Percentiles rank a stretch among this genome's conserved stretches.
Conservation (phyloP, 2,113 vertebrate species). For the Nyctereutes procyonoides region DNA sequence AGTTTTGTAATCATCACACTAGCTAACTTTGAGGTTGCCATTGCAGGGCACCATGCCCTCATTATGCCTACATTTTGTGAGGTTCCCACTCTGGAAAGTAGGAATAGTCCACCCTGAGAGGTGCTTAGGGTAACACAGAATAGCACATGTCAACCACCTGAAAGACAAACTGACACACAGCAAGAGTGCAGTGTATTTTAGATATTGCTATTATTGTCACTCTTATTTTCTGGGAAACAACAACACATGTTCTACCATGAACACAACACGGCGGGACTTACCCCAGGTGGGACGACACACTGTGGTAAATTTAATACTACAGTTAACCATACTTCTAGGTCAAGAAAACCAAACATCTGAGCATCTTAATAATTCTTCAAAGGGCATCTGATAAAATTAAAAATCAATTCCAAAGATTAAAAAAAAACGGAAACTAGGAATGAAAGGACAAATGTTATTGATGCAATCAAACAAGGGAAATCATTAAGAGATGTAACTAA, state of each 20-base stretch:
- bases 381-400: neutral
- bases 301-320: neutral
- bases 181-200: neutral
- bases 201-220: fast-evolving
- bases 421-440: neutral
- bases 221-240: neutral
- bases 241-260: neutral
- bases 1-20: fast-evolving
- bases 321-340: neutral
- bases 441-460: neutral
- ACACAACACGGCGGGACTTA: neutral
- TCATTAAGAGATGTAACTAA: neutral
- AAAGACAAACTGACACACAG: neutral
- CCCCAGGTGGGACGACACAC: neutral
- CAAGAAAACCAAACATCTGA: neutral
- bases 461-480: too few relatives aligned
- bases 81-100: neutral
- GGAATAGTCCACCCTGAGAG: fast-evolving
- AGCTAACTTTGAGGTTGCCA: neutral
- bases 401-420: neutral
- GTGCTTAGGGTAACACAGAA: fast-evolving
- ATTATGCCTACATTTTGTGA: fast-evolving
- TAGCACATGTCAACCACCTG: neutral
- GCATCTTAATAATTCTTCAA: neutral
- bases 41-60: neutral